Evolutionary conservation across 2,113 vertebrate genomes (phyloP).

Genomic region (Rhodinocichla rosea): DNA sequence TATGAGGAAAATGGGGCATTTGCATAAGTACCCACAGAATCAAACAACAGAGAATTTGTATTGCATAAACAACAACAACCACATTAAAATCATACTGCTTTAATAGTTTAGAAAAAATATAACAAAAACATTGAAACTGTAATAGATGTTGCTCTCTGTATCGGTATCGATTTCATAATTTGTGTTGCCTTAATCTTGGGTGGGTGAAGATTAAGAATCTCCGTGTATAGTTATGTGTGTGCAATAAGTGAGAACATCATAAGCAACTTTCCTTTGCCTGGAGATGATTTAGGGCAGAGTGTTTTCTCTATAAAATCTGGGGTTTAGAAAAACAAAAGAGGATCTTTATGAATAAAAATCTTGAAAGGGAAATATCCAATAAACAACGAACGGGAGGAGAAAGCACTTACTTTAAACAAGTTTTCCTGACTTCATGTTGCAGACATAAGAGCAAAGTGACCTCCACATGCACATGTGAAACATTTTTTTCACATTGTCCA

Average conservation of each 20-base stretch:
- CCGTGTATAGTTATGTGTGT: not conserved
- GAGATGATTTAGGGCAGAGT: slow-evolving; percentile 6
- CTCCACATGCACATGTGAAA: not conserved
- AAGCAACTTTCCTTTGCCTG: slow-evolving; percentile 1
- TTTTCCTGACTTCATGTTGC: not conserved
- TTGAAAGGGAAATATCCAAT: not conserved
- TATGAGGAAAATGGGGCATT: not conserved
- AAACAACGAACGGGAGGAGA: not conserved
- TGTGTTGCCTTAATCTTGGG: slow-evolving; percentile 61
- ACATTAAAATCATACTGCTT: not conserved
- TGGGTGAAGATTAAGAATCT: slow-evolving; percentile 64
- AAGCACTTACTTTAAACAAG: not conserved
- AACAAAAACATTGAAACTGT: slow-evolving; percentile 34
- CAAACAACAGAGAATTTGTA: not conserved
- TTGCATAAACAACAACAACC: slow-evolving; percentile 18
- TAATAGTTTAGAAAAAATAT: slow-evolving; percentile 5
- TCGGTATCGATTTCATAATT: slow-evolving; percentile 49
- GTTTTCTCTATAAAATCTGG: not conserved
- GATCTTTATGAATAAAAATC: not conserved
- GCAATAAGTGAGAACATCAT: not conserved
- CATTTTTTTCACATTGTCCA: not conserved
- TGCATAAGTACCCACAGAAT: slow-evolving; percentile 29
- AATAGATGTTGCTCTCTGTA: slow-evolving; percentile 46
- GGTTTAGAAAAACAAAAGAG: not conserved
- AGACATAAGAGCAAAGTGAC: not conserved